Base-by-base conservation (phyloP, 2,797 vertebrate species). In the Brachymystax lenok region DNA sequence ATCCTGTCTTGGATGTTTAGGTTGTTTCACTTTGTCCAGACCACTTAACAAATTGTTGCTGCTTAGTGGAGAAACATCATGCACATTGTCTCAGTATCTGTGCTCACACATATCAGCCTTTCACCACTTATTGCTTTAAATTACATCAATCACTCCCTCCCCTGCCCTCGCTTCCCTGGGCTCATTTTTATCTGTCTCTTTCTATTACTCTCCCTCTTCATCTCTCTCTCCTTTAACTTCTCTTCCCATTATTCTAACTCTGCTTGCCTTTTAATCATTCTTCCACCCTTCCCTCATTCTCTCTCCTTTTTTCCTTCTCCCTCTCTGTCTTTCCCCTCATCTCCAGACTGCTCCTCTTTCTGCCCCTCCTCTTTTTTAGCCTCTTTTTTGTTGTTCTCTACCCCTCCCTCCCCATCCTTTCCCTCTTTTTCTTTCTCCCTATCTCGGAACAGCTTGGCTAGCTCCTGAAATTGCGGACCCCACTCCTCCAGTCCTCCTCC, bases 391-490 rank as follows among this genome's bases (percentile, higher is more conserved):
- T 71, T 56, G 6, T 71, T 28, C 74, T 72, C 40, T 3, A 19
- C 82, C 59, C 69, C 83, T 70, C 83, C 88, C 71, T 70, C 71
- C 13, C 77, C 78, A 0, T 80, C 89, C 7, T 88, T 87, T 0
- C 69, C 87, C 16, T 92, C 91, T 17, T 46, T 88, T 76, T 93
- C 93, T 74, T 90, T 91, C 80, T 93, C 92, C 69, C 88, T 90
- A 46, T 93, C 94, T 82, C 93, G 94, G n/a, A 96, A 97, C 66
- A 97, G 93, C 86, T 97, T 96, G 0, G 96, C 95, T 84, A 97
- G 90, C 80, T 95, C 96, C 30, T 92, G 93, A 82, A 98, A 97
- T 83, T 93, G 95, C 0, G 96, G 96, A 0, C 97, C 96, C 96
- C 96, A 97, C 76, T 96, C 95, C n/a, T 97, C 96, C 85, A 95